Evolutionary conservation across 2,888 invertebrate genomes (phyloP).

Genomic region (Drosophila incognita): DNA sequence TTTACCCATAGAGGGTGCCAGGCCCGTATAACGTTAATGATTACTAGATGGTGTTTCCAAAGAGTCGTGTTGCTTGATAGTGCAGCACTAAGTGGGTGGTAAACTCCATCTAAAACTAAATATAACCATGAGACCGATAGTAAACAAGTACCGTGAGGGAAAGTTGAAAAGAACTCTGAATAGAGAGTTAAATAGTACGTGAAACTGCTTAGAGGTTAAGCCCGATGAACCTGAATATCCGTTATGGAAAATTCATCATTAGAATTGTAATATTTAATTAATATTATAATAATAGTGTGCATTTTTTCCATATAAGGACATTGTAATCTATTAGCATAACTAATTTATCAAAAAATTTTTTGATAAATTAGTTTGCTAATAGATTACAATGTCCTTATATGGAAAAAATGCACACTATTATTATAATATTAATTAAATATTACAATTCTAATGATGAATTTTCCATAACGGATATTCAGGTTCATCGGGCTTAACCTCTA

Average conservation of each 20-base stretch:
- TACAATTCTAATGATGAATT: too few species aligned
- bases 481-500: constrained; percentile 87
- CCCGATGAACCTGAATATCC: constrained; percentile 87
- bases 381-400: too few species aligned
- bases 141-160: constrained; percentile 88
- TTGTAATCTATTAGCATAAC: too few species aligned
- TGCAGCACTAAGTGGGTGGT: constrained; percentile 55
- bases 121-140: constrained; percentile 89
- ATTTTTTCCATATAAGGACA: too few species aligned
- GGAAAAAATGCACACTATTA: too few species aligned
- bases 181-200: constrained; percentile 86
- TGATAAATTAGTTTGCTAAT: too few species aligned
- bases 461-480: constrained; percentile 83
- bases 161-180: constrained; percentile 87
- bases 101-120: constrained; percentile 87
- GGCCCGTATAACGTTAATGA: too few species aligned
- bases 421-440: too few species aligned
- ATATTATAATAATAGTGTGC: too few species aligned
- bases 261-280: neutral
- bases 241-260: too few species aligned
- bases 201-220: constrained; percentile 86
- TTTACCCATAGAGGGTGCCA: constrained; percentile 85
- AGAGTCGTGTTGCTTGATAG: constrained; percentile 69
- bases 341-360: too few species aligned
- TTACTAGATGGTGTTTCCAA: constrained; percentile 72